These are phyloP conservation scores for Pelecanoides urinatrix DNA, from an alignment of 2,113 vertebrate species.

Conservation along the genomic window DNA sequence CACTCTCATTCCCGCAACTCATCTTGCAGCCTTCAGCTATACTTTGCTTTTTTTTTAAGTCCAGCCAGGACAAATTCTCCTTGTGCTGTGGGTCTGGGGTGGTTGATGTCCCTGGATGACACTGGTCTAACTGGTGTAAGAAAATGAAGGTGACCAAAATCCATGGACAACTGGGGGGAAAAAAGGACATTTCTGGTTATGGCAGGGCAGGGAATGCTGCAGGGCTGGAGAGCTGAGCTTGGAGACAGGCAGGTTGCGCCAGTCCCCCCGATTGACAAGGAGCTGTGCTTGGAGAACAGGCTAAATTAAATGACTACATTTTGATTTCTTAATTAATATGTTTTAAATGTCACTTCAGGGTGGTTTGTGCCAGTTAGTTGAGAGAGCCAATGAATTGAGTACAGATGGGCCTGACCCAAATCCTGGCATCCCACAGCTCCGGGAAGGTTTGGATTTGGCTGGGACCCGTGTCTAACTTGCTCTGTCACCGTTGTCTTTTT, in stretches of 20 bases:
- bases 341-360: neutral
- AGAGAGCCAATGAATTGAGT: neutral
- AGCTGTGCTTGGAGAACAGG: neutral
- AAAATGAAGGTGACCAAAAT: neutral
- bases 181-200: fast-evolving
- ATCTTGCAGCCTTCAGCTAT: slow-evolving; percentile 40
- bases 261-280: neutral
- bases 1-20: slow-evolving; percentile 57
- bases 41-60: neutral
- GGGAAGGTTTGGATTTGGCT: neutral
- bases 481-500: neutral
- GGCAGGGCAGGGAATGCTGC: neutral
- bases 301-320: neutral
- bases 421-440: neutral
- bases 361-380: neutral
- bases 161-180: neutral
- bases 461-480: neutral
- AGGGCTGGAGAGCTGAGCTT: neutral
- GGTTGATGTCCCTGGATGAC: neutral
- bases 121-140: neutral
- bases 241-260: neutral
- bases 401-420: neutral
- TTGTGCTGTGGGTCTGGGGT: neutral
- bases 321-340: neutral
- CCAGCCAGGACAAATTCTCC: slow-evolving; percentile 30